Base-by-base conservation (phyloP, 37 sponge, comb jelly and placozoan genomes). In the Ianthella basta region DNA sequence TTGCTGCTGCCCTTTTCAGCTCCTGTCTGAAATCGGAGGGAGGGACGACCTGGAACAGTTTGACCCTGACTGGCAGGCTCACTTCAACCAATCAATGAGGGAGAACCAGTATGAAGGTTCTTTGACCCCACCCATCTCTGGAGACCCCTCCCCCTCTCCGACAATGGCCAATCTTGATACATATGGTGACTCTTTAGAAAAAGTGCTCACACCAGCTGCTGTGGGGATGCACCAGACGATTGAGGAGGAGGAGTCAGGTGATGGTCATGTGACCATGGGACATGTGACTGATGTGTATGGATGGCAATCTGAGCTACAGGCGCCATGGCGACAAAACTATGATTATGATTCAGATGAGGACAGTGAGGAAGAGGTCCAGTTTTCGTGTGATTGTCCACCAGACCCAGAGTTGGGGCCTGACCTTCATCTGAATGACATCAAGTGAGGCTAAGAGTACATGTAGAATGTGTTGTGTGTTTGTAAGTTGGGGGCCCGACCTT, bases 301-400 rank as follows among this genome's bases (percentile, higher is more conserved):
- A 6, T 20, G 37, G 20, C 32, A 30, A 23, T 44, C 78, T 19
- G 29, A 4, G 24, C 4, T 61, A 29, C 29, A 29, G 24, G 3
- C 64, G 10, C 78, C 78, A 41, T 41, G 53, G 53, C 54, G 10
- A 23, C 16, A 1, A 23, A 40, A 41, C 53, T 39, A 75, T 2
- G 53, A 21, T 39, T 5, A 41, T 19, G 53, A 75, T 69, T 69
- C 70, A 40, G 70, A 69, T 69, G 78, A 75, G 37, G 78, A 75
- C 54, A 50, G 54, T 41, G 25, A 50, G 15, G 44, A 36, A 12
- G 78, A 53, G 20, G 54, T 75, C 54, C 80, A 65, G 39, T 84
- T 67, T 16, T 32, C 34, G 3, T 96, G 97, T 81, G 86, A 93
- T 72, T 96, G 97, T 72, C 97, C 97, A n/a, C 94, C 94, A 1